Percentiles rank a stretch among this genome's conserved stretches.
Conservation (phyloP, 2,888 invertebrate genomes). For the Tetramorium bicarinatum region DNA sequence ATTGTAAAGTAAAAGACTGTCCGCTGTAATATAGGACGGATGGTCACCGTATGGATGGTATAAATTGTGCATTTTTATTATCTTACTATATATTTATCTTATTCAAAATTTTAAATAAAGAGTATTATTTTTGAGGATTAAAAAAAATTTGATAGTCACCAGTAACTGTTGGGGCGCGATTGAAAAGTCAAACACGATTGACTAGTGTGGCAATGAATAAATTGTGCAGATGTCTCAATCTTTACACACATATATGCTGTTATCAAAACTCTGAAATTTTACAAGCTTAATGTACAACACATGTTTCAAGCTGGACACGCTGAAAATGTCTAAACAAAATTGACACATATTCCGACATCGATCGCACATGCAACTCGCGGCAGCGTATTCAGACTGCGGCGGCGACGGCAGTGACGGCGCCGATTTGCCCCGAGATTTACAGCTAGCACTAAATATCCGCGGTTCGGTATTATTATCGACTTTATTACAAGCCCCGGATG, state of each 20-base stretch:
- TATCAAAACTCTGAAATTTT: neutral
- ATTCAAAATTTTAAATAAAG: neutral
- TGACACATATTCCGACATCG: conserved; percentile 6
- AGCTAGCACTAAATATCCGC: conserved; percentile 83
- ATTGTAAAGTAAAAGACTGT: too few relatives aligned
- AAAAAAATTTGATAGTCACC: neutral
- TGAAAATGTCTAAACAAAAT: neutral
- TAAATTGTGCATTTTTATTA: neutral
- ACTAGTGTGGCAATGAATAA: neutral
- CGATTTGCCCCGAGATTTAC: conserved; percentile 84
- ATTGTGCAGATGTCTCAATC: neutral
- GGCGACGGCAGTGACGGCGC: conserved; percentile 80
- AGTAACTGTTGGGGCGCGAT: too few relatives aligned
- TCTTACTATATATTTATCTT: neutral
- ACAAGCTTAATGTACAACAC: neutral
- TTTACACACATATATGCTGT: neutral
- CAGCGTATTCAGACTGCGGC: conserved; percentile 77
- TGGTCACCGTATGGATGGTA: too few relatives aligned
- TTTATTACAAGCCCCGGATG: conserved; percentile 82
- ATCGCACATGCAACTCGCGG: conserved; percentile 67
- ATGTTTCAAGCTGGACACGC: neutral
- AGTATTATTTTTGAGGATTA: neutral
- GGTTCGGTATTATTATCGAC: conserved; percentile 83
- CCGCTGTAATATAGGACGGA: too few relatives aligned
- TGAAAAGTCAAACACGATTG: too few relatives aligned